Base-by-base conservation (phyloP, 2,888 invertebrate genomes). In the Xylota sylvarum region DNA sequence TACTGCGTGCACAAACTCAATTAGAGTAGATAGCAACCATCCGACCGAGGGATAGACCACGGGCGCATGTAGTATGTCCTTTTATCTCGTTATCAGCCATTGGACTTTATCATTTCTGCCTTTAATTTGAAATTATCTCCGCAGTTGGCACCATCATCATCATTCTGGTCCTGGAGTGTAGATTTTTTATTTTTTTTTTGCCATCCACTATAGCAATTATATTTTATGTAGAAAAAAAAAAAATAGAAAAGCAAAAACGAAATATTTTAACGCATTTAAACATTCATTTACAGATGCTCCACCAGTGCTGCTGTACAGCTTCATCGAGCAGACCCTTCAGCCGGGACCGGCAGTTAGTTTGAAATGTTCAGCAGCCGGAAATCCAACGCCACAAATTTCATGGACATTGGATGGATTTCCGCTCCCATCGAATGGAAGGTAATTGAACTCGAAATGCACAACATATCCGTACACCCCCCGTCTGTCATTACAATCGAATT, bases 391-490 rank as follows among this genome's bases (percentile, higher is more conserved):
- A 64, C 95, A 95, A 92, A 95, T 97, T 91, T 94, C 95, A 88
- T 97, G 97, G 97, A 94, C 95, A 88, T 93, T 96, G 90, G 96
- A 96, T 91, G 96, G 96, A 89, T 96, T 96, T 93, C 94, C 95
- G 89, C 93, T 96, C 89, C 96, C 96, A 89, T 94, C 93, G 89
- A 93, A 93, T 91, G 93, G 93, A 92, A 92, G 93, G 93, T 93
- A 92, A 92, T 91, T 92, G 91, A 92, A 92, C 92, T 91, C 91
- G 90, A 90, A 90, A 89, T 90, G 89, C 40, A 72, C 35, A 60
- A 43, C 9, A 52, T 35, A 17, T 35, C 14, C 52, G 3, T n/a
- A 17, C 14, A 35, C 23, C 52, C 27, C 56, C 9, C 58, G 12
- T 4, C 60, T 46, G 60, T 86, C 81, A 86, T 73, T 82, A 86